phyloP scores from a whole-genome alignment of 2,113 vertebrate genomes.

The Eleginops maclovinus region DNA sequence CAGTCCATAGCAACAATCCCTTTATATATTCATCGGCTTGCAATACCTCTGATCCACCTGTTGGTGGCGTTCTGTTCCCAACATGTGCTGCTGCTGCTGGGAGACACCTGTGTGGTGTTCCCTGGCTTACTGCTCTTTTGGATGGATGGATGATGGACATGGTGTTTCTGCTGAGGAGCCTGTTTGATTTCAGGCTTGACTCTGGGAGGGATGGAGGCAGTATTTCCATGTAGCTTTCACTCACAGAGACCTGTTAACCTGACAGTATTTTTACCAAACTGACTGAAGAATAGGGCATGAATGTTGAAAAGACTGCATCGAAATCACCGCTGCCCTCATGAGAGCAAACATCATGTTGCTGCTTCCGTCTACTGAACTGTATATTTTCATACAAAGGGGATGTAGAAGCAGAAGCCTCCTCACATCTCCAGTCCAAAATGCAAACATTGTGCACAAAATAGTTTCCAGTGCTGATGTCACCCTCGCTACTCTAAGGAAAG shows the following conservation, averaged over 20 bases:
- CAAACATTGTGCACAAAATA: slow-evolving; percentile 29
- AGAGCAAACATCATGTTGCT: slow-evolving; percentile 9
- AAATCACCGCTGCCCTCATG: neutral
- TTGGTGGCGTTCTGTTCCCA: slow-evolving; percentile 54
- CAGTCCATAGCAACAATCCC: slow-evolving; percentile 84
- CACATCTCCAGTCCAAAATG: slow-evolving; percentile 17
- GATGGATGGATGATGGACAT: slow-evolving; percentile 2
- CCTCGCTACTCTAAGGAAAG: neutral
- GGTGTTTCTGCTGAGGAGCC: slow-evolving; percentile 9
- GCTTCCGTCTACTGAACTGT: slow-evolving; percentile 41
- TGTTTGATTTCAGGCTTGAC: slow-evolving; percentile 18
- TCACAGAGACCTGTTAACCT: slow-evolving; percentile 17
- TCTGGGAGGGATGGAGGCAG: neutral
- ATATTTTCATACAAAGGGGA: slow-evolving; percentile 26
- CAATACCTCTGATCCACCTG: slow-evolving; percentile 80
- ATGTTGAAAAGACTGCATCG: slow-evolving; percentile 24
- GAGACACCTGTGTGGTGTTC: slow-evolving; percentile 19
- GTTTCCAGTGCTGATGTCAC: neutral
- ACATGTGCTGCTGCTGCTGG: slow-evolving; percentile 61
- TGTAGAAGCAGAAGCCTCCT: neutral
- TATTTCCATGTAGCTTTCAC: slow-evolving; percentile 18
- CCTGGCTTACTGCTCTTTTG: slow-evolving; percentile 36
- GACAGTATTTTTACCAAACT: slow-evolving; percentile 48
- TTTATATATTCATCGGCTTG: slow-evolving; percentile 84
- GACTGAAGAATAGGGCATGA: slow-evolving; percentile 15